Percentiles rank a stretch among this genome's conserved stretches.
Evolutionary conservation across 2,888 invertebrate species (phyloP).

Genomic region (Leptinotarsa rubiginosa): DNA sequence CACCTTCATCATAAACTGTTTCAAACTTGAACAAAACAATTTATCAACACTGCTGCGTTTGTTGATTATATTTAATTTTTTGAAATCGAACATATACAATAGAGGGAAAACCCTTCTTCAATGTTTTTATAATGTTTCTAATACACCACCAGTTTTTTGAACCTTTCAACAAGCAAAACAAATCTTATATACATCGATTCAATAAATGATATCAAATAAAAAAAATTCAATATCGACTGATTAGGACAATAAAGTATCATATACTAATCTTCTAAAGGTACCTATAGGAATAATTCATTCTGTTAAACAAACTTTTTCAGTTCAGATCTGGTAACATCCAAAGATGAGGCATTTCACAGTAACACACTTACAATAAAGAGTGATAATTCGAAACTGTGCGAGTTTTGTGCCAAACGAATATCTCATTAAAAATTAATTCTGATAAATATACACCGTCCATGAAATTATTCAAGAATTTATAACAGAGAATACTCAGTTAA

Average conservation of each 20-base stretch:
- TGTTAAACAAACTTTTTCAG: neutral
- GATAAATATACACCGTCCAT: too few relatives aligned
- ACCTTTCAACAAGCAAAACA: constrained; percentile 48
- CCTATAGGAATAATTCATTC: neutral
- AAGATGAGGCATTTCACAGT: constrained; percentile 23
- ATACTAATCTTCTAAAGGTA: neutral
- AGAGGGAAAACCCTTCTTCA: neutral
- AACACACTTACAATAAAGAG: constrained; percentile 1
- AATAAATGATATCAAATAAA: too few relatives aligned
- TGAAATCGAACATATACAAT: neutral
- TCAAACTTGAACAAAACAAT: constrained; percentile 57
- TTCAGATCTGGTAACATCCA: constrained; percentile 43
- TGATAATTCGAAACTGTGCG: constrained; percentile 35
- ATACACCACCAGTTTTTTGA: constrained; percentile 50
- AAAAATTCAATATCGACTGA: too few relatives aligned
- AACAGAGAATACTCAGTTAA: too few relatives aligned
- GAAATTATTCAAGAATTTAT: too few relatives aligned
- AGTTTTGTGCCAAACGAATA: constrained; percentile 32
- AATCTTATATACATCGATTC: constrained; percentile 47
- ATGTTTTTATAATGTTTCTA: constrained; percentile 51
- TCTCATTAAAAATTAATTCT: neutral
- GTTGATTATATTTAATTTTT: neutral
- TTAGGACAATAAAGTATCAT: neutral
- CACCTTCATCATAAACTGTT: constrained; percentile 52
- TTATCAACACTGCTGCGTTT: neutral